Base-by-base conservation (phyloP, 1,140 invertebrate genomes). In the Drosophila ananassae region DNA sequence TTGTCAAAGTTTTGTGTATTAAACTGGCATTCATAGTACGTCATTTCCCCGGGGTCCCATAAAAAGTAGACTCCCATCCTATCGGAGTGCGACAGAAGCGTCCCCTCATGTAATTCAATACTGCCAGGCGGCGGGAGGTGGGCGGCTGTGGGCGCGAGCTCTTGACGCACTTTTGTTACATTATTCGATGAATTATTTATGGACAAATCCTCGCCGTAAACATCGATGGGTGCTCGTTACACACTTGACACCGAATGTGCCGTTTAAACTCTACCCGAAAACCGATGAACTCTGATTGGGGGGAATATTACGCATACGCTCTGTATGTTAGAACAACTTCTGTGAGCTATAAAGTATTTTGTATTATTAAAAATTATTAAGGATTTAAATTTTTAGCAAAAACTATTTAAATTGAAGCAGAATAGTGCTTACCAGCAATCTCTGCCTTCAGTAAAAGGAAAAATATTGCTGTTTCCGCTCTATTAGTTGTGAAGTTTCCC, bases 11-110 rank as follows among this genome's bases (percentile, higher is more conserved):
- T 59, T 81, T 62, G 59, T 81, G 50, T 87, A 87, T 81, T 77
- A 87, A 82, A 82, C 73, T 73, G 69, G 51, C 82, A 78, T 78
- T 87, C 82, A 87, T 78, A 85, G 66, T 76, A 84, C 82, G 78
- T 81, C 82, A 85, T 63, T 72, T 82, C 82, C 82, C 74, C 37
- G 24, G 82, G 71, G 82, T 71, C 78, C 78, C 82, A 87, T 85
- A 85, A 85, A 87, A 69, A 72, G 81, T 54, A 85, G 63, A 71
- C 63, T 61, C 41, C 21, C 58, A 57, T 73, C 56, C 25, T 8
- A 39, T 37, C 50, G 10, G n/a, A 55, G 10, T 32, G 59, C 60
- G 62, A 22, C 73, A 64, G 30, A 63, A 55, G 48, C 52, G 52
- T 30, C 39, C 55, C 53, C 62, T 12, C 53, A 44, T 78, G 75